Evolutionary conservation across 2,888 invertebrate genomes (phyloP).

Genomic region (Pseudococcus longispinus): DNA sequence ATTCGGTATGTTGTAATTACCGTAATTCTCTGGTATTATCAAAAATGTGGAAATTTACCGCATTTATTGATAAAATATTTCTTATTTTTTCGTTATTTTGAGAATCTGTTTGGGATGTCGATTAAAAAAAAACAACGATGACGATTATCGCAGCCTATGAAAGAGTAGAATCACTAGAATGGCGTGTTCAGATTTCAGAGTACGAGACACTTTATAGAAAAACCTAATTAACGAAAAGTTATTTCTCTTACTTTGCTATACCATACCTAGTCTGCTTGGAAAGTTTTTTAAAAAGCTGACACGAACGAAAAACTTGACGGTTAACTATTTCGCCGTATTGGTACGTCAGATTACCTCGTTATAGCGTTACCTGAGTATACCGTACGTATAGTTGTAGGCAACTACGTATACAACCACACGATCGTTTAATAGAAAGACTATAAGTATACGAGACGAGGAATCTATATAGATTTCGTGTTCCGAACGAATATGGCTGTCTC

Average conservation of each 20-base stretch:
- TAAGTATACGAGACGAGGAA: neutral
- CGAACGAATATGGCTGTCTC: neutral
- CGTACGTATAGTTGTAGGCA: neutral
- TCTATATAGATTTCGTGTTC: neutral
- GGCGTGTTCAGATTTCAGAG: neutral
- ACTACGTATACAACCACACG: neutral
- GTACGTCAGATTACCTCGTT: constrained; percentile 5
- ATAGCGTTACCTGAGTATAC: neutral
- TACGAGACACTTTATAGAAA: neutral
- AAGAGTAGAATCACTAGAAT: neutral
- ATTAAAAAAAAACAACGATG: neutral
- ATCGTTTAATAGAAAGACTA: neutral
- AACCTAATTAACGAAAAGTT: neutral
- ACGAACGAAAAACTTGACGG: neutral
- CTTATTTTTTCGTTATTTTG: too few relatives aligned
- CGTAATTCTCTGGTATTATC: too few relatives aligned
- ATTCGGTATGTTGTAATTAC: too few relatives aligned
- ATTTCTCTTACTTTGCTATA: neutral
- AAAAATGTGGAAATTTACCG: too few relatives aligned
- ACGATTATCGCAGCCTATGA: neutral
- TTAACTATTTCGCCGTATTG: neutral
- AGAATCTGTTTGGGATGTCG: too few relatives aligned
- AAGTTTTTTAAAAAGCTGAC: neutral
- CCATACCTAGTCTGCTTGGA: neutral
- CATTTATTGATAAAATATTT: too few relatives aligned